These are phyloP conservation scores for Aulostomus chinensis DNA, from an alignment of 2,797 vertebrate genomes.

Conservation along the genomic window DNA sequence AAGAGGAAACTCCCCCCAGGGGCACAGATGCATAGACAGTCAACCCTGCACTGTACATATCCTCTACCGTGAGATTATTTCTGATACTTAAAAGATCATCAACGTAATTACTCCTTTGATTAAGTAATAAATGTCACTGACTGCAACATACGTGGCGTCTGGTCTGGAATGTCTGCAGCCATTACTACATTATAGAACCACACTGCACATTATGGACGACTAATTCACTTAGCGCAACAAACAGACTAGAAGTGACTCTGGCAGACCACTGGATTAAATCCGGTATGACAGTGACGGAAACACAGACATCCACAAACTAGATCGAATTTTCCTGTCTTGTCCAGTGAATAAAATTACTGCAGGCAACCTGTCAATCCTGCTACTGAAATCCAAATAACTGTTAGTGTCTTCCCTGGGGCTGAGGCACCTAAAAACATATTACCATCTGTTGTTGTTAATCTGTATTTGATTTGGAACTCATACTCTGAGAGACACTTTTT, in stretches of 20 bases:
- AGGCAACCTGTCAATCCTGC: slow-evolving; percentile 24
- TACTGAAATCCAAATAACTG: slow-evolving; percentile 33
- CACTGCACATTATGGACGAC: slow-evolving; percentile 43
- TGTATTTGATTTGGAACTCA: slow-evolving; percentile 42
- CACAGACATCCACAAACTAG: slow-evolving; percentile 41
- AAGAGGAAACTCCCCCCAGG: no score
- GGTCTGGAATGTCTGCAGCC: slow-evolving; percentile 54
- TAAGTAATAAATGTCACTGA: slow-evolving; percentile 60
- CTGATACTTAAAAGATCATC: slow-evolving; percentile 15
- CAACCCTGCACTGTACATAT: not conserved
- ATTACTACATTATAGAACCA: slow-evolving; percentile 59
- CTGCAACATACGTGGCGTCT: slow-evolving; percentile 42
- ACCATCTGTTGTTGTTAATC: slow-evolving; percentile 28
- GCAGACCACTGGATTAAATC: slow-evolving; percentile 32
- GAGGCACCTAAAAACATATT: slow-evolving; percentile 40
- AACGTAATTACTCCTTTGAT: slow-evolving; percentile 34
- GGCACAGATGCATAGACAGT: not conserved
- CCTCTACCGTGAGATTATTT: not conserved
- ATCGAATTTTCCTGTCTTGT: slow-evolving; percentile 18
- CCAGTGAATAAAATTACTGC: slow-evolving; percentile 51
- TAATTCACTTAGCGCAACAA: slow-evolving; percentile 51
- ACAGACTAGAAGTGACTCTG: slow-evolving; percentile 38
- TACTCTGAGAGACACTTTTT: slow-evolving; percentile 19
- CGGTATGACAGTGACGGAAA: slow-evolving; percentile 52
- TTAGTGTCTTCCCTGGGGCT: slow-evolving; percentile 16